These are phyloP conservation scores for Gymnopithys bicolor DNA, from an alignment of 2,797 vertebrate genomes.

Conservation along the genomic window DNA sequence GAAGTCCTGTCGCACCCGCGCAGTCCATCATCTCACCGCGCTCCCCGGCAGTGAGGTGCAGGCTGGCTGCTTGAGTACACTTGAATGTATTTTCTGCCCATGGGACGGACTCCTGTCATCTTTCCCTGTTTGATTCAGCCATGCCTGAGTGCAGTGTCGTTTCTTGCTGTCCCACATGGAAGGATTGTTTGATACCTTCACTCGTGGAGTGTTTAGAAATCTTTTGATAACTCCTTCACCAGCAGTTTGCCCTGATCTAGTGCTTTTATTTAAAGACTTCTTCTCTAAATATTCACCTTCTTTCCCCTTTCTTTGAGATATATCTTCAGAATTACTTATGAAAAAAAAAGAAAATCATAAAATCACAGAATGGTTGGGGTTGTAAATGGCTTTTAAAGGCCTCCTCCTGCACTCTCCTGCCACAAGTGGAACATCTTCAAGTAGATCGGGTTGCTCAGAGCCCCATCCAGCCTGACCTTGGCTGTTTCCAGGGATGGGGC, in stretches of 20 bases:
- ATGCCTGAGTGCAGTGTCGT: not conserved
- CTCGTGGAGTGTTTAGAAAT: not conserved
- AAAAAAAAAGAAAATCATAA: not conserved
- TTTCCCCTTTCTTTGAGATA: not conserved
- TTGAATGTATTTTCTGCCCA: accelerated
- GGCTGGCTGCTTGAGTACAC: not conserved
- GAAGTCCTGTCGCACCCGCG: not conserved
- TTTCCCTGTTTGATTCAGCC: not conserved
- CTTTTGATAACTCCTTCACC: not conserved
- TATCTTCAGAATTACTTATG: not conserved
- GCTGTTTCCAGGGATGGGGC: not conserved
- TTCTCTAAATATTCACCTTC: not conserved
- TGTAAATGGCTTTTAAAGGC: not conserved
- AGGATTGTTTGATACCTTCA: not conserved
- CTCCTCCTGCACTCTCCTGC: not conserved
- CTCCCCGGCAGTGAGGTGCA: accelerated
- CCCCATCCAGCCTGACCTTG: not conserved
- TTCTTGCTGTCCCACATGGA: not conserved
- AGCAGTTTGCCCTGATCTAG: not conserved
- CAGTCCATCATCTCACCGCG: accelerated
- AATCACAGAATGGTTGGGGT: not conserved
- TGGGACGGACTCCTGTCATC: not conserved
- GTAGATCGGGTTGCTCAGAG: not conserved
- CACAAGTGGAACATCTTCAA: not conserved
- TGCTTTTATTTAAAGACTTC: not conserved